Base-by-base conservation (phyloP, 2,888 invertebrate species). In the Sussaba pulchella region DNA sequence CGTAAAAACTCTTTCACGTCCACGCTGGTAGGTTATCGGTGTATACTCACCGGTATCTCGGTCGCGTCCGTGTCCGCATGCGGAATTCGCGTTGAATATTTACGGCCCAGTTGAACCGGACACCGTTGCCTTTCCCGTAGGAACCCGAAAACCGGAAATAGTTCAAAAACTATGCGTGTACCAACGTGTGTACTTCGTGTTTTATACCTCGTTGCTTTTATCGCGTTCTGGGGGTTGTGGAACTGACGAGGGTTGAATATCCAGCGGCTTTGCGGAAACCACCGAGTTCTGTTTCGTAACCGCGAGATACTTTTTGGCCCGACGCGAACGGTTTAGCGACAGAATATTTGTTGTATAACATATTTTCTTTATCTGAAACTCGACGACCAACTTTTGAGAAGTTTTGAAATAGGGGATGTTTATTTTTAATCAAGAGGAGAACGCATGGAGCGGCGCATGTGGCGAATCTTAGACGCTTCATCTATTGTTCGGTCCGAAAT, bases 81-180 rank as follows among this genome's bases (percentile, higher is more conserved):
- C 72, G 83, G 82, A 83, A 87, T 86, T 75, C 83, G 76, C 78
- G 78, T 75, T 19, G 64, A 76, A 85, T 86, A 88, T 88, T 85
- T 88, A 85, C 83, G 82, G 83, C 83, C 78, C 75, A 5, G 2
- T 84, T 83, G 84, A 83, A 70, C 74, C 74, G 41, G 41, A 12
- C 61, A n/a, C 47, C 26, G 57, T 69, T 59, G 50, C 59, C 70
- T 64, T 57, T 45, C 43, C 81, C 81, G 73, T 81, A 66, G 80
- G 71, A 84, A 85, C 85, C 82, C 83, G 17, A 24, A 76, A 6
- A 81, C 84, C 82, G 78, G 70, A 82, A 87, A 87, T 87, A 87
- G 86, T 86, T 87, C 83, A 81, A 82, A 79, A 88, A 88, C 87
- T 88, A 88, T 88, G 86, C 83, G 84, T 52, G 24, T 17, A 2